phyloP scores from a whole-genome alignment of 2,888 invertebrate genomes.

The Xylota segnis region DNA sequence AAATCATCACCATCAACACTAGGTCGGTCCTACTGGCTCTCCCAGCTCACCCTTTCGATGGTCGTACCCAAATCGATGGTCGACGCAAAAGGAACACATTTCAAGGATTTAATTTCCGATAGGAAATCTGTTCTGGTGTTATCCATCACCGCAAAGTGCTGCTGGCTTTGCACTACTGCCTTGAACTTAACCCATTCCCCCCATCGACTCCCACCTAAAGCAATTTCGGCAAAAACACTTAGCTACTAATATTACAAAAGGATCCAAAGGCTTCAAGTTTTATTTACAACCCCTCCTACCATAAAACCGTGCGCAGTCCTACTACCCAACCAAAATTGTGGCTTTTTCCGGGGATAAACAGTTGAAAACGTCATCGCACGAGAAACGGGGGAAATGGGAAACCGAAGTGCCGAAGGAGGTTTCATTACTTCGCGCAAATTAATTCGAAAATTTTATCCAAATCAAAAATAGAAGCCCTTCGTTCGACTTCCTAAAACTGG shows the following conservation, averaged over 20 bases:
- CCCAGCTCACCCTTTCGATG: not conserved
- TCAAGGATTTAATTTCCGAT: slow-evolving; percentile 72
- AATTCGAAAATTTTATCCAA: slow-evolving; percentile 64
- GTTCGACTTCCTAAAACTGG: slow-evolving; percentile 11
- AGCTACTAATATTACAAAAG: slow-evolving; percentile 45
- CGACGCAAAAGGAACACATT: slow-evolving; percentile 41
- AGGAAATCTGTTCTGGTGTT: slow-evolving; percentile 65
- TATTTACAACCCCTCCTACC: slow-evolving; percentile 28
- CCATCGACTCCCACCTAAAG: not conserved
- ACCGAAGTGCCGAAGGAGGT: not conserved
- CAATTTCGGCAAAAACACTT: slow-evolving; percentile 29
- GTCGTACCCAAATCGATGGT: slow-evolving; percentile 25
- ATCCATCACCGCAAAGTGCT: slow-evolving; percentile 59
- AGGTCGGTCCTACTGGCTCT: too few relatives aligned
- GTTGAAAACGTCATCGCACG: slow-evolving; percentile 35
- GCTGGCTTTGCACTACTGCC: slow-evolving; percentile 7
- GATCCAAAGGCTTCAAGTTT: slow-evolving; percentile 28
- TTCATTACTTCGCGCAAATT: slow-evolving; percentile 62
- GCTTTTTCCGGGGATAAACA: slow-evolving; percentile 40
- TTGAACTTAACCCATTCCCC: slow-evolving; percentile 47
- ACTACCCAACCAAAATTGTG: slow-evolving; percentile 26
- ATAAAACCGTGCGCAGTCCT: not conserved
- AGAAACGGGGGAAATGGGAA: not conserved
- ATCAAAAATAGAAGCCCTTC: slow-evolving; percentile 51
- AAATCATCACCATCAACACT: slow-evolving; percentile 40